A percentile compares a stretch with the other conserved stretches of the same genome.
Evolutionary conservation across 2,113 vertebrate species (phyloP).

Genomic region (Melozone crissalis): DNA sequence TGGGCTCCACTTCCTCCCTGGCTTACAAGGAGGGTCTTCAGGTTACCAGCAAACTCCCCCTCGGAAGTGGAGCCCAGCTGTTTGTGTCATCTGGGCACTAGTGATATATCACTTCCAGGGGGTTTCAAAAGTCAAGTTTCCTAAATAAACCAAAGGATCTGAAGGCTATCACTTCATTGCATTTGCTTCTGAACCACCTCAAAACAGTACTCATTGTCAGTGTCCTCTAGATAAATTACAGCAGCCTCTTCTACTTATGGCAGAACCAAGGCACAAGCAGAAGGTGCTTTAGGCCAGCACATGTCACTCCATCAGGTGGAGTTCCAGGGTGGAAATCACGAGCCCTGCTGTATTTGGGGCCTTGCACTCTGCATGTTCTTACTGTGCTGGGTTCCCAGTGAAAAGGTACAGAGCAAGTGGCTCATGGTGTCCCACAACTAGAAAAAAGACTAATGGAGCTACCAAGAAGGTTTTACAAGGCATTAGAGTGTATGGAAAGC

Average conservation of each 20-base stretch:
- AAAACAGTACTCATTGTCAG: not conserved
- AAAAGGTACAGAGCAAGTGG: not conserved
- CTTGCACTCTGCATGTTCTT: fast-evolving
- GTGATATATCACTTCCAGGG: not conserved
- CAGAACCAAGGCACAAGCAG: not conserved
- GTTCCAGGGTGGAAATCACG: not conserved
- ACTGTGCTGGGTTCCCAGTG: not conserved
- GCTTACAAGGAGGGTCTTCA: not conserved
- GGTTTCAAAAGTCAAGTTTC: not conserved
- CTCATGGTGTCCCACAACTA: not conserved
- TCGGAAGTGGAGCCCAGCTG: conserved; percentile 12
- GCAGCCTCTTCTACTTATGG: not conserved
- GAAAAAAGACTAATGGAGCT: not conserved
- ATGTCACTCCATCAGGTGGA: not conserved
- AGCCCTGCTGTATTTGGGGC: not conserved
- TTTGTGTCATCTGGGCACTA: not conserved
- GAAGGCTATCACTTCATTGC: not conserved
- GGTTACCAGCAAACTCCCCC: not conserved
- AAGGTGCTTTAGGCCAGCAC: not conserved
- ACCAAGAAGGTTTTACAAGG: not conserved
- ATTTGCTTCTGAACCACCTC: not conserved
- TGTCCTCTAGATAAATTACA: not conserved
- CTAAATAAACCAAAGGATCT: not conserved
- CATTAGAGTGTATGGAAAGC: not conserved
- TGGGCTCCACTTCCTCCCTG: not conserved